Conservation (phyloP, 2,888 invertebrate species). For the Choristoneura rosaceana region DNA sequence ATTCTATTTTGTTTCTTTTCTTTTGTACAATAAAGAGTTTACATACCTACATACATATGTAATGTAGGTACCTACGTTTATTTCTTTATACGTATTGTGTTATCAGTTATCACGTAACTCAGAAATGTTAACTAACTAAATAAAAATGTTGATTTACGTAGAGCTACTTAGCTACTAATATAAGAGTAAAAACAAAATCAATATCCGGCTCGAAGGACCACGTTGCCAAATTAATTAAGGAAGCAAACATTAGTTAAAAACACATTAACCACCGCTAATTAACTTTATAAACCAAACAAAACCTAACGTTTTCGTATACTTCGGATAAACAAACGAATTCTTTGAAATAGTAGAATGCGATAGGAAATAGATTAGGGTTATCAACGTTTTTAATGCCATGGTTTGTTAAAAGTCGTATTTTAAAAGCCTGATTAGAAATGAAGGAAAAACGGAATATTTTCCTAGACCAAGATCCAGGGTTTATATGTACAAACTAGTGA, state of each 20-base stretch:
- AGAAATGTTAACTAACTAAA: neutral
- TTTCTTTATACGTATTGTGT: neutral
- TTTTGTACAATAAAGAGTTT: too few relatives aligned
- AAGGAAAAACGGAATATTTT: too few relatives aligned
- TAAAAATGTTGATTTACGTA: neutral
- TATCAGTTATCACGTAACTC: too few relatives aligned
- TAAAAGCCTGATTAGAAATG: too few relatives aligned
- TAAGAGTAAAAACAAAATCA: neutral
- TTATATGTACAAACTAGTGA: too few relatives aligned
- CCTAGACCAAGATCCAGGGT: too few relatives aligned
- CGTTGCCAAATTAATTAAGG: conserved; percentile 2
- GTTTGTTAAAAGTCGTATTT: too few relatives aligned
- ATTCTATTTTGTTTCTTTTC: too few relatives aligned
- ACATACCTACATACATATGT: too few relatives aligned
- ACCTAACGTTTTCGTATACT: neutral
- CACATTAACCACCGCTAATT: neutral
- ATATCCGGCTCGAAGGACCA: conserved; percentile 21
- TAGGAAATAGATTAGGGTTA: neutral
- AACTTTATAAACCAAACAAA: conserved; percentile 6
- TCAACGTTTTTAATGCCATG: neutral
- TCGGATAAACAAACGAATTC: conserved; percentile 1
- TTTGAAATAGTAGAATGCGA: neutral
- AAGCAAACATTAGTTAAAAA: neutral
- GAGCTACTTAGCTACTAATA: neutral
- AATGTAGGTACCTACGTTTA: neutral